Base-by-base conservation (phyloP, 2,797 vertebrate species). In the Graptemys geographica region DNA sequence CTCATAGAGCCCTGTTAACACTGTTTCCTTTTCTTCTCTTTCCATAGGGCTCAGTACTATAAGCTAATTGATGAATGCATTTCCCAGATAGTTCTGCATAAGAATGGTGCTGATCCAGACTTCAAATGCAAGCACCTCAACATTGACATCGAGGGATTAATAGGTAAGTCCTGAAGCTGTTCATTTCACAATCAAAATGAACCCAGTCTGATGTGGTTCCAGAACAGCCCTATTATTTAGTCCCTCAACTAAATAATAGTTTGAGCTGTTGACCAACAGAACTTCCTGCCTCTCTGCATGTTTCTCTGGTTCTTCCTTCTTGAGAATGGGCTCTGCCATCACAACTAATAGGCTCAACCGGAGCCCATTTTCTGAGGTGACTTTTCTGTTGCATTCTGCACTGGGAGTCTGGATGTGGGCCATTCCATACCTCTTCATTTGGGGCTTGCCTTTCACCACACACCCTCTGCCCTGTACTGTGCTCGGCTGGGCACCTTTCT, bases 11-110 rank as follows among this genome's bases (percentile, higher is more conserved):
- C 57, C 51, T 33, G 44, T 57, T 79, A 82, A 81, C n/a, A 27
- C 47, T 41, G 10, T 49, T 52, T 12, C 53, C 13, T 96, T 47
- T 11, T 83, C 10, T 90, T 96, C 55, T 94, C 53, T 82, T 47
- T 4, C 90, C 78, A 11, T 96, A 99, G 99, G 97, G 99, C 99
- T 16, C 99, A 99, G 96, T 99, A 99, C 98, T 99, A 99, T 96
- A 99, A 98, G 97, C 96, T 99, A 97, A 98, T 99, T 79, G 99
- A 99, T 83, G 99, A 99, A 96, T 99, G 99, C 79, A 97, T 99
- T 47, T 98, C 98, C 87, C 99, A 99, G 98, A 98, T 99, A 88
- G 98, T 99, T 91, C 98, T 99, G 85, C 98, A 98, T 88, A 98
- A 97, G 95, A 99, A 99, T 90, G 98, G 99, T 74, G 97, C 98